These are phyloP conservation scores for Epirrita christyi DNA, from an alignment of 2,888 invertebrate genomes.

Conservation along the genomic window DNA sequence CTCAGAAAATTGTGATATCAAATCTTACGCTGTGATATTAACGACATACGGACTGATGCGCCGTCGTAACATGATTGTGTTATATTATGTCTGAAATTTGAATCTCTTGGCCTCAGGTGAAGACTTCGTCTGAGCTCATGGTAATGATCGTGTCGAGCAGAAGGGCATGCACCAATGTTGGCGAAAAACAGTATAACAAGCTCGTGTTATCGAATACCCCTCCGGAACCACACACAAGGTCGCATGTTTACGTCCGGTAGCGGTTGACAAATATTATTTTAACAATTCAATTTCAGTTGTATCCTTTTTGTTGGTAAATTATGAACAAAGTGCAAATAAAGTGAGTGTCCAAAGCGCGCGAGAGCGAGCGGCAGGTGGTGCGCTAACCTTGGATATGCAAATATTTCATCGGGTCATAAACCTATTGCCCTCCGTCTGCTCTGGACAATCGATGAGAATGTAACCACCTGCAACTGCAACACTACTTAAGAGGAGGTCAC, in stretches of 20 bases:
- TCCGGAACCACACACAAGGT: background rate
- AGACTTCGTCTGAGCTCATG: background rate
- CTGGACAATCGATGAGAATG: conserved; percentile 39
- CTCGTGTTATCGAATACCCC: background rate
- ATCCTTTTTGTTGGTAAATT: conserved; percentile 33
- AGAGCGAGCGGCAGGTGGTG: conserved; percentile 59
- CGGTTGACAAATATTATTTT: conserved; percentile 33
- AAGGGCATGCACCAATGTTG: background rate
- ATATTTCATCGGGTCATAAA: conserved; percentile 64
- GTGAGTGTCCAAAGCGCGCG: conserved; percentile 30
- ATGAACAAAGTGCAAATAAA: conserved; percentile 28
- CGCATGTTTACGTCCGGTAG: conserved; percentile 16
- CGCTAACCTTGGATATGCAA: conserved; percentile 67
- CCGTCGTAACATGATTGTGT: no score
- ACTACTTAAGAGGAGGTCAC: no score
- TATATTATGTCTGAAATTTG: background rate
- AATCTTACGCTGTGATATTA: background rate
- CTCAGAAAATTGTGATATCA: background rate
- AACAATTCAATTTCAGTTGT: conserved; percentile 33
- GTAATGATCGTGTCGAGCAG: background rate
- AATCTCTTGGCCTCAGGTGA: background rate
- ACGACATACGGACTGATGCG: conserved; percentile 3
- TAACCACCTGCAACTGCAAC: conserved; percentile 24
- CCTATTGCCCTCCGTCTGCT: conserved; percentile 50
- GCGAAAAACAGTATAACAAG: background rate